A percentile compares a stretch with the other conserved stretches of the same genome.
These are phyloP conservation scores for Helicoverpa zea DNA, from an alignment of 1,140 invertebrate species.

Conservation along the genomic window DNA sequence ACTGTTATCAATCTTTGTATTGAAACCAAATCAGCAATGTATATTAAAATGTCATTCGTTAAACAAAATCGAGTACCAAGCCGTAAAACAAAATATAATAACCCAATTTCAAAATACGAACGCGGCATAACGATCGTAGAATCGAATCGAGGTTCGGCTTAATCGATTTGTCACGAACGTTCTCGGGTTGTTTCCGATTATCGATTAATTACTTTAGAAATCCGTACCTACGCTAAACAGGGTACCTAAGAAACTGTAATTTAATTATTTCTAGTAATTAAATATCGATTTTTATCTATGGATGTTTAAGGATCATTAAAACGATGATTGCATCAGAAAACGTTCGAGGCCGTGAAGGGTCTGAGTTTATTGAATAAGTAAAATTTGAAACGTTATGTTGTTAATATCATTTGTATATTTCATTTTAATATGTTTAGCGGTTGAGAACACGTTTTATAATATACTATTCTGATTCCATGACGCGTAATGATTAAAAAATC, in stretches of 20 bases:
- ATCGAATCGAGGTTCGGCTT: slow-evolving; percentile 62
- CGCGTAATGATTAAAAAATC: not conserved
- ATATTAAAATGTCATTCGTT: not conserved
- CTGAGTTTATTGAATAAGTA: slow-evolving; percentile 11
- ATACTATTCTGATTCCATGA: not conserved
- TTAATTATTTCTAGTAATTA: slow-evolving; percentile 42
- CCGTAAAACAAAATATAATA: slow-evolving; percentile 50
- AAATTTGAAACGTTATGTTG: slow-evolving; percentile 27
- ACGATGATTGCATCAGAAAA: slow-evolving; percentile 23
- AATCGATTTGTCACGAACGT: slow-evolving; percentile 68
- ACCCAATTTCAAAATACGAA: slow-evolving; percentile 40
- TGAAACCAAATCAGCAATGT: not conserved
- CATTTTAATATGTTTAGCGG: slow-evolving; percentile 24
- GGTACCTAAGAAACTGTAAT: slow-evolving; percentile 37
- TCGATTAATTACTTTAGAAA: slow-evolving; percentile 45
- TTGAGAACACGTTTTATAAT: slow-evolving; percentile 35
- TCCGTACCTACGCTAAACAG: slow-evolving; percentile 44
- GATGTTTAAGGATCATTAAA: slow-evolving; percentile 27
- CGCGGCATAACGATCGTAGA: slow-evolving; percentile 61
- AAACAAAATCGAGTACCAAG: slow-evolving; percentile 6
- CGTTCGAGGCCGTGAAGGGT: not conserved
- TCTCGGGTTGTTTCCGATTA: slow-evolving; percentile 26
- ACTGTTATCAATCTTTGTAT: not conserved
- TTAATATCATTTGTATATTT: slow-evolving; percentile 49
- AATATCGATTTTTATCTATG: slow-evolving; percentile 33